Base-by-base conservation (phyloP, 2,113 vertebrate genomes). In the Carettochelys insculpta region DNA sequence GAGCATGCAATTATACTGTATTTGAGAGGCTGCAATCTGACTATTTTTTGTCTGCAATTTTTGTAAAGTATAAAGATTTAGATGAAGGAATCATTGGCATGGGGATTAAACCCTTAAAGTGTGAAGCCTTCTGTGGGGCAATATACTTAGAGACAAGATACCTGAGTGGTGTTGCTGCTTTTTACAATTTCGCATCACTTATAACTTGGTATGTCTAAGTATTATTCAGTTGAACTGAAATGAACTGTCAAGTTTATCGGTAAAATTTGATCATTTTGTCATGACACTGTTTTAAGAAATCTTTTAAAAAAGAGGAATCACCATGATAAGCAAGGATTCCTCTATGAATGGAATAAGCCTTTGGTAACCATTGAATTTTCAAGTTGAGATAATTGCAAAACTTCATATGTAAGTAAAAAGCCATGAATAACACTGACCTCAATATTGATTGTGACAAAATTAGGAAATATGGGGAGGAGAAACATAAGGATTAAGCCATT, bases 361-460 rank as follows among this genome's bases (percentile, higher is more conserved):
- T 61, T n/a, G 31, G 58, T 34, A 61, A 61, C 31, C 31, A 61
- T 9, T n/a, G 58, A 61, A 14, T n/a, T 61, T 61, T 61, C 14
- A 61, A 61, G n/a, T 34, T 3, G 58, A n/a, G 58, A 61, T 61
- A 14, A n/a, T 61, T 58, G 71, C 38, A 83, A 78, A 94, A 79
- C 19, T 3, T 3, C 38, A 43, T 25, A 7, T 0, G 0, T 2
- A 2, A 16, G 29, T 22, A 20, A 79, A 51, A 61, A 61, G n/a
- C 58, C 16, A 61, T 31, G 31, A 34, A 61, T 61, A 16, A 2
- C 31, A 34, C n/a, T 61, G 34, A 6, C n/a, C 16, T 61, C 58
- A 61, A 4, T 19, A 61, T 61, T 61, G 31, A 61, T 20, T 22
- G 73, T 45, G 8, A 47, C 27, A 24, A 41, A 47, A n/a, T 27